Base-by-base conservation (phyloP, 2,797 vertebrate species). In the Rhabdophis nuchalis region DNA sequence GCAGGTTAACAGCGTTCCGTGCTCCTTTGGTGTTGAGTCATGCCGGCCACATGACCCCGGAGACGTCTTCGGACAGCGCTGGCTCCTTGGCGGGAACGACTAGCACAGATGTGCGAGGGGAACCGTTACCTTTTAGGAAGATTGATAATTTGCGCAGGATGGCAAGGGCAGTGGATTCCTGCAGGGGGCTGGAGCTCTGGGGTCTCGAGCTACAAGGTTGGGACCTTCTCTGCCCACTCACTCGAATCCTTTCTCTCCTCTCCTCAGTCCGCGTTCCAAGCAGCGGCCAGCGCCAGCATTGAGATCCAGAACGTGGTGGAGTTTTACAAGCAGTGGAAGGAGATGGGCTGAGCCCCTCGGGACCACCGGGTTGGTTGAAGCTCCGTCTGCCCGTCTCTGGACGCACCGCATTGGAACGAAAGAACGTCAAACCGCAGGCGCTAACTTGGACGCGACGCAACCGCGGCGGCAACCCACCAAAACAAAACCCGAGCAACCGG, bases 301-400 rank as follows among this genome's bases (percentile, higher is more conserved):
- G 99, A 99, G 95, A 97, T 99, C 94, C 99, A 98, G 95, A 99
- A 99, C 64, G 97, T 99, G 50, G 96, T 98, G 97, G 98, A 99
- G 53, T 99, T 99, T 97, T 99, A 99, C 98, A 98, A 98, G 93
- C 99, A 99, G 97, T 99, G 99, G 99, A 99, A 99, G 95, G 99
- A 99, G 97, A 99, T 99, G 90, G 99, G 99, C 96, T 99, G 99
- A 99, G 94, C 95, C 93, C 57, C 36, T 52, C 91, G 50, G 54
- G 68, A 93, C 91, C 85, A 2, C 90, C 91, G 4, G 92, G 95
- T 95, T 95, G 97, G 96, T 93, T 94, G 95, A 89, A 95, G 96
- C 94, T 96, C 96, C 91, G 94, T 95, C 94, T 95, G 95, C 95
- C 95, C 93, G 91, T 95, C 96, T 95, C 93, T 89, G 94, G 93